Base-by-base conservation (phyloP, 2,888 invertebrate genomes). In the Drepanosiphum platanoidis region DNA sequence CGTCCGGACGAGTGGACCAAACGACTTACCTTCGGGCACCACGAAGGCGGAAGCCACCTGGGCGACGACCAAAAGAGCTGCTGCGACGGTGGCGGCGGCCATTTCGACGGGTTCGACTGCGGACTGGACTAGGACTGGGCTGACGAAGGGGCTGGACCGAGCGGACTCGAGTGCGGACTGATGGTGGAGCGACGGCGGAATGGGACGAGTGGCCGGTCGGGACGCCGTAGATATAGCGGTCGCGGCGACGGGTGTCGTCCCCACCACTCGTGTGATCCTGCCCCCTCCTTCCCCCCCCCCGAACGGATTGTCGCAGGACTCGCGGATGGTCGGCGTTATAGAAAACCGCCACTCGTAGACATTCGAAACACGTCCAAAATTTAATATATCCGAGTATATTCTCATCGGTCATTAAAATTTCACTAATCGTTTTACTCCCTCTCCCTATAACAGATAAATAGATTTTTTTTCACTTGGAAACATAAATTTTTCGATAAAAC, bases 211-310 rank as follows among this genome's bases (percentile, higher is more conserved):
- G 68, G 11, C 42, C 61, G 68, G 36, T n/a, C 39, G 42, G 15
- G 36, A 66, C 64, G 36, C 71, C 64, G 66, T 82, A 81, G 70
- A 81, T 81, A 68, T 86, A 86, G 81, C 9, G 32, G 7, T 30
- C 9, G 4, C 68, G 15, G 18, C 18, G 11, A 39, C 66, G 52
- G 42, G 30, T 1, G 46, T 22, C 18, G 34, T 22, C 46, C 42
- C 64, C n/a, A n/a, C 32, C 77, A 86, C 80, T n/a, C n/a, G n/a
- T n/a, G n/a, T n/a, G n/a, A n/a, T n/a, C n/a, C n/a, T n/a, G n/a
- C n/a, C n/a, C n/a, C n/a, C n/a, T n/a, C n/a, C n/a, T n/a, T n/a
- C n/a, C n/a, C n/a, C n/a, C n/a, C n/a, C n/a, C n/a, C n/a, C n/a
- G n/a, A n/a, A n/a, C n/a, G n/a, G n/a, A n/a, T n/a, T n/a, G n/a